Conservation (phyloP, 1,140 invertebrate genomes). For the Lycorma delicatula region DNA sequence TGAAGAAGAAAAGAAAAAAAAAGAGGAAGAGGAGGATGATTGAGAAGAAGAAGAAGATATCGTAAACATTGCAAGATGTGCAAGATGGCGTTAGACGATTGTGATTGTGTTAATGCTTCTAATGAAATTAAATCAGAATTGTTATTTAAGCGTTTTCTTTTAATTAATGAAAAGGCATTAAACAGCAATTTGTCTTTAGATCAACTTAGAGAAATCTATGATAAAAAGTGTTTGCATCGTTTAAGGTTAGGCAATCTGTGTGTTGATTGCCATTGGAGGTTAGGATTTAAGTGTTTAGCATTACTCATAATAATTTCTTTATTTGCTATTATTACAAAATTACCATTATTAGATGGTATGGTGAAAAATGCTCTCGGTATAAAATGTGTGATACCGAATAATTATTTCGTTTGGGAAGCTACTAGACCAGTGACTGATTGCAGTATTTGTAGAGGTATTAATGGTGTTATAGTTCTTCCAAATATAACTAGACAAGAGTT, state of each 20-base stretch:
- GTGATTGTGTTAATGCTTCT: too few species aligned
- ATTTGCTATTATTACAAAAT: slow-evolving; percentile 12
- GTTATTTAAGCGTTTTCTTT: neutral
- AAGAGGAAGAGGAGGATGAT: too few species aligned
- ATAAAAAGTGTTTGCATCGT: neutral
- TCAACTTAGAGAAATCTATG: neutral
- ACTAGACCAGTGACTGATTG: slow-evolving; percentile 75
- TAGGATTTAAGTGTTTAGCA: slow-evolving; percentile 13
- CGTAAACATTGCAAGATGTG: too few species aligned
- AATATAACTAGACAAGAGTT: slow-evolving; percentile 62
- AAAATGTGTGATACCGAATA: slow-evolving; percentile 69
- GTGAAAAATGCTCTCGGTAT: slow-evolving; percentile 35
- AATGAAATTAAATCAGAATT: neutral
- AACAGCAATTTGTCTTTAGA: neutral
- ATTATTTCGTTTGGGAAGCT: slow-evolving; percentile 77
- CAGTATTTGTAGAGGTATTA: slow-evolving; percentile 54
- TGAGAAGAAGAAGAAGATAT: too few species aligned
- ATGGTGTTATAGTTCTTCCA: slow-evolving; percentile 48
- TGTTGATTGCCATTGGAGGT: neutral
- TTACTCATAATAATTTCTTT: slow-evolving; percentile 14
- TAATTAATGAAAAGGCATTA: neutral
- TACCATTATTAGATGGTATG: slow-evolving; percentile 26
- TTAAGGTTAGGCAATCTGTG: neutral
- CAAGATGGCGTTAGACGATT: too few species aligned
- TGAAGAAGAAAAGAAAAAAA: too few species aligned